phyloP scores from a whole-genome alignment of 2,113 vertebrate genomes.

The Rhinolophus sinicus region DNA sequence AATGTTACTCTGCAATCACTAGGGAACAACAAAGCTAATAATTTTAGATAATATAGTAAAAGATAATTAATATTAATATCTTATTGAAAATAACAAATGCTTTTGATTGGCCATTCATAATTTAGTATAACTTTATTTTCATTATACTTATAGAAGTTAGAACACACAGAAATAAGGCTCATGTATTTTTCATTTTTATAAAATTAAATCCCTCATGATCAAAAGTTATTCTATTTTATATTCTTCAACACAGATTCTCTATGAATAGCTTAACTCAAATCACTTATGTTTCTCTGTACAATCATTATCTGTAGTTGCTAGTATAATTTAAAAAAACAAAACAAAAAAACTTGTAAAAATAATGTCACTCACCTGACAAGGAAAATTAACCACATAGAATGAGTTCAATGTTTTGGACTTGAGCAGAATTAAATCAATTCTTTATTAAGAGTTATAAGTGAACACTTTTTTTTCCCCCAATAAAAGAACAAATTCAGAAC shows the following conservation, averaged over 20 bases:
- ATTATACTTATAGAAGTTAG: conserved; percentile 19
- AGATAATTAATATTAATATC: conserved; percentile 24
- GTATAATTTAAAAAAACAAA: neutral
- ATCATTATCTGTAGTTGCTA: neutral
- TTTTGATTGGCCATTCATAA: conserved; percentile 51
- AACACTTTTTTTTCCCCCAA: neutral
- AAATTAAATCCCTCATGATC: conserved; percentile 9
- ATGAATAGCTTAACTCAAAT: neutral
- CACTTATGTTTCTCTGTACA: conserved; percentile 1
- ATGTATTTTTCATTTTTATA: conserved; percentile 3
- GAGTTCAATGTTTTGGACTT: conserved; percentile 22
- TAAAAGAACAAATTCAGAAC: conserved; percentile 60
- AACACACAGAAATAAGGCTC: conserved; percentile 7
- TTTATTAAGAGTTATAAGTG: neutral
- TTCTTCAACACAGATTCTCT: neutral
- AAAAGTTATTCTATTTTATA: conserved; percentile 38
- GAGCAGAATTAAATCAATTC: no score
- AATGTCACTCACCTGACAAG: neutral
- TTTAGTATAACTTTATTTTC: conserved; percentile 60
- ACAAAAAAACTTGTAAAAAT: conserved; percentile 8
- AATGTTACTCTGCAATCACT: conserved; percentile 23
- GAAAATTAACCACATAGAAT: conserved; percentile 15
- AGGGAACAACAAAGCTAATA: conserved; percentile 36
- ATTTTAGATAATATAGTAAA: conserved; percentile 35
- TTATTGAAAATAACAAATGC: conserved; percentile 52